A percentile compares a stretch with the other conserved stretches of the same genome.
These are phyloP conservation scores for Hemichromis elongatus DNA, from an alignment of 2,113 vertebrate genomes.

Conservation along the genomic window DNA sequence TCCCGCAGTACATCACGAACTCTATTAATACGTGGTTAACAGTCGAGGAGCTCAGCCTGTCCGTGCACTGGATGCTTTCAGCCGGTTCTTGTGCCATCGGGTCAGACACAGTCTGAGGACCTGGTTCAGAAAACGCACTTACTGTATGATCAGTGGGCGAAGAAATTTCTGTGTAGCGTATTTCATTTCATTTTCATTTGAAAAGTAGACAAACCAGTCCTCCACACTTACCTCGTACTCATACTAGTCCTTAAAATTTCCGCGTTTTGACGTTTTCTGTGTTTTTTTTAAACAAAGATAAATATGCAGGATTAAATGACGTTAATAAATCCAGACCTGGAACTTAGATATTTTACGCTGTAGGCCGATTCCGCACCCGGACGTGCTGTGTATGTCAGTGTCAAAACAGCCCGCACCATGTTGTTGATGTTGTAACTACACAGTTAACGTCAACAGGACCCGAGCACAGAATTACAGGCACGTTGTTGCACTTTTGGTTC, in stretches of 20 bases:
- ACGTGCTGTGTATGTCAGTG: neutral
- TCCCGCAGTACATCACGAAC: conserved; percentile 62
- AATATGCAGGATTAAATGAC: neutral
- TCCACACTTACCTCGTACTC: too few species aligned
- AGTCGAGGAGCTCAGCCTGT: conserved; percentile 36
- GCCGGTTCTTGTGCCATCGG: neutral
- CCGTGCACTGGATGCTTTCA: neutral
- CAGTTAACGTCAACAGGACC: neutral
- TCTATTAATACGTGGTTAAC: conserved; percentile 70
- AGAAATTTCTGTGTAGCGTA: neutral
- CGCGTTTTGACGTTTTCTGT: conserved; percentile 4
- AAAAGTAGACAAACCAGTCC: neutral
- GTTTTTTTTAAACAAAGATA: neutral
- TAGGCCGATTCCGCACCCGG: neutral
- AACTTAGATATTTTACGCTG: neutral
- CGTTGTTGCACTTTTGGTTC: neutral
- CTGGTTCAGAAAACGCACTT: neutral
- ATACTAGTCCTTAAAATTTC: conserved; percentile 8
- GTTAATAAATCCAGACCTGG: neutral
- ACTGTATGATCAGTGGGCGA: neutral
- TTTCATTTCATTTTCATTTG: neutral
- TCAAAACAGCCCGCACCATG: neutral
- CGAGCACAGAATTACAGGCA: neutral
- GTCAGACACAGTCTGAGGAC: neutral
- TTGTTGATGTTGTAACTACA: neutral